Base-by-base conservation (phyloP, 1,140 invertebrate genomes). In the Papilio polytes region DNA sequence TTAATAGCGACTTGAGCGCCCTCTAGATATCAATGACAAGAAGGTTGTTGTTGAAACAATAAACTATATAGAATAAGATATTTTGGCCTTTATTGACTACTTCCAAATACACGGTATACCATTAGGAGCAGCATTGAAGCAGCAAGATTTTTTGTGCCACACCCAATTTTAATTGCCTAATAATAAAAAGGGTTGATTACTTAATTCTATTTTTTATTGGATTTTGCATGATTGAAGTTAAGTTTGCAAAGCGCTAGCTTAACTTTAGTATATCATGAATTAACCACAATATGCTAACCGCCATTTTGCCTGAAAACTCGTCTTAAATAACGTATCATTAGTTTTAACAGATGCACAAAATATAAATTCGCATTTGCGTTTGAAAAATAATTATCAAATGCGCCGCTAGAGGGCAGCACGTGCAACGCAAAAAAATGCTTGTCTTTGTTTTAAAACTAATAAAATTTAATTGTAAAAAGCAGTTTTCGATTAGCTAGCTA, bases 381-480 rank as follows among this genome's bases (percentile, higher is more conserved):
- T 4, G n/a, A 2, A 22, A 74, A 18, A n/a, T 36, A 82, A 41
- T 22, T 81, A 74, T 59, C 31, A n/a, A 63, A 44, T 51, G 74
- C 63, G 44, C 26, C 82, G 74, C 83, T 84, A 90, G 89, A 90
- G 85, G 87, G 88, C 85, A 85, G 51, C 84, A 85, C 72, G 80
- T 72, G 77, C 72, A 73, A 48, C 41, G 31, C 83, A 83, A 81
- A 84, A n/a, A 81, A 85, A 89, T 85, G 51, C 78, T 77, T 82
- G 87, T 72, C 86, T 91, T 91, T 82, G 6, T 36, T 36, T 36
- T 36, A 3, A 4, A 36, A 36, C 36, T 6, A 4, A 36, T 36
- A 36, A 36, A 36, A 36, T 36, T 36, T 36, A 36, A 36, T 3
- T 36, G 3, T 4, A 36, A 36, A 36, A 36, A 36, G 36, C 36